Evolutionary conservation across 2,888 invertebrate genomes (phyloP).

Genomic region (Glyphotaelius pellucidus): DNA sequence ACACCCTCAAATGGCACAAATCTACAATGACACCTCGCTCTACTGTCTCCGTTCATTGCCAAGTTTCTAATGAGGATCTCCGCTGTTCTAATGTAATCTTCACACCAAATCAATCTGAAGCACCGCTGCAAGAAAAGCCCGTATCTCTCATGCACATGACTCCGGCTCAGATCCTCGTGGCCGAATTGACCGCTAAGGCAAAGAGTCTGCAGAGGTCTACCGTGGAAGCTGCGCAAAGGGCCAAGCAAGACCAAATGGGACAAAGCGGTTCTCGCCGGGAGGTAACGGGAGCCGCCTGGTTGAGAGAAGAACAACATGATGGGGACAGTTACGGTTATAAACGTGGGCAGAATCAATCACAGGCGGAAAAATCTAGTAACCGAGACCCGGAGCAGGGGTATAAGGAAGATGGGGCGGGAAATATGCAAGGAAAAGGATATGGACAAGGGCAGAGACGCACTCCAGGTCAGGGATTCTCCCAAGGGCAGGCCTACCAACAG

Average conservation of each 20-base stretch:
- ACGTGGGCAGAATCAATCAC: neutral
- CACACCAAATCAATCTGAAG: conserved; percentile 39
- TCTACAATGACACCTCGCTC: conserved; percentile 20
- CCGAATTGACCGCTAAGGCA: conserved; percentile 57
- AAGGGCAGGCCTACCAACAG: neutral
- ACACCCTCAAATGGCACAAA: neutral
- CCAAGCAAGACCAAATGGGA: neutral
- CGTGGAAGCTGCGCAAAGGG: conserved; percentile 32
- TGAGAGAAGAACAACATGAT: neutral
- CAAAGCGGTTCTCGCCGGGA: neutral
- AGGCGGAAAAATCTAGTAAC: neutral
- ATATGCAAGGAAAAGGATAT: neutral
- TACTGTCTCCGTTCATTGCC: conserved; percentile 39
- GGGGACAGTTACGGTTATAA: neutral
- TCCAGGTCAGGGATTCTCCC: neutral
- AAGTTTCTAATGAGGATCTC: conserved; percentile 58
- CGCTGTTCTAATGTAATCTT: conserved; percentile 52
- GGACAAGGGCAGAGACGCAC: neutral
- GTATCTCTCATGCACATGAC: conserved; percentile 64
- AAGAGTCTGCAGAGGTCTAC: conserved; percentile 53
- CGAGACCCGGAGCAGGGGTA: neutral
- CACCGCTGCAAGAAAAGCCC: conserved; percentile 40
- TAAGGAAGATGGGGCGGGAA: neutral
- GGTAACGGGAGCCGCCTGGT: neutral
- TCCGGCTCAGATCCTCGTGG: conserved; percentile 61